phyloP scores from a whole-genome alignment of 2,113 vertebrate genomes.

The Accipiter virgatus region DNA sequence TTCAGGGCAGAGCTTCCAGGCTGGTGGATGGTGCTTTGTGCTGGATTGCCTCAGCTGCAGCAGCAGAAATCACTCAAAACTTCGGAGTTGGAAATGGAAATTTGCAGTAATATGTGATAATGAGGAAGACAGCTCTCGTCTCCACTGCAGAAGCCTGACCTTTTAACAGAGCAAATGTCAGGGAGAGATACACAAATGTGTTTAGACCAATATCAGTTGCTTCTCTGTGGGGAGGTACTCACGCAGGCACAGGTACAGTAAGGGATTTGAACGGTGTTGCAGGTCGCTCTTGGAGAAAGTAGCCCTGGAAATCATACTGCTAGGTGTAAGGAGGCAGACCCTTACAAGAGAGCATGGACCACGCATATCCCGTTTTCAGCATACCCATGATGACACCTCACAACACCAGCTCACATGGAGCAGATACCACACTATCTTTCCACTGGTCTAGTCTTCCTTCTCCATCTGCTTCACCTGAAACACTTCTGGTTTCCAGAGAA shows the following conservation, averaged over 20 bases:
- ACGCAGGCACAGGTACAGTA: not conserved
- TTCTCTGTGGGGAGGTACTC: not conserved
- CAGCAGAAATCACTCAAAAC: not conserved
- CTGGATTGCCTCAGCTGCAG: not conserved
- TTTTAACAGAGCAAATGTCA: constrained; percentile 69
- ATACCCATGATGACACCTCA: fast-evolving
- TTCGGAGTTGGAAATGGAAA: constrained; percentile 4
- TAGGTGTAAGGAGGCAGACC: not conserved
- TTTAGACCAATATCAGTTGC: constrained; percentile 41
- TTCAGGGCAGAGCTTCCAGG: not conserved
- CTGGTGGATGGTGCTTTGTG: not conserved
- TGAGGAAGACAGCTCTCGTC: constrained; percentile 30
- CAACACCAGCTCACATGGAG: not conserved
- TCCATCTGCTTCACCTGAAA: not conserved
- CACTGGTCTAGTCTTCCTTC: not conserved
- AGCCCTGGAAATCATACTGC: not conserved
- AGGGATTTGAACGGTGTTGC: not conserved
- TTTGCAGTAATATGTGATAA: constrained; percentile 39
- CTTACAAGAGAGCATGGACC: not conserved
- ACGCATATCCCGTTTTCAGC: fast-evolving
- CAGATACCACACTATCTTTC: not conserved
- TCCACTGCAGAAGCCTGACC: constrained; percentile 40
- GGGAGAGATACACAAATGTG: constrained; percentile 54
- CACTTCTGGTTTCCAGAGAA: not conserved
- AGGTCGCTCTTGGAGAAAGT: not conserved